Evolutionary conservation across 53 echinoderm and acorn worm genomes (phyloP).

Genomic region (Holothuria scabra): DNA sequence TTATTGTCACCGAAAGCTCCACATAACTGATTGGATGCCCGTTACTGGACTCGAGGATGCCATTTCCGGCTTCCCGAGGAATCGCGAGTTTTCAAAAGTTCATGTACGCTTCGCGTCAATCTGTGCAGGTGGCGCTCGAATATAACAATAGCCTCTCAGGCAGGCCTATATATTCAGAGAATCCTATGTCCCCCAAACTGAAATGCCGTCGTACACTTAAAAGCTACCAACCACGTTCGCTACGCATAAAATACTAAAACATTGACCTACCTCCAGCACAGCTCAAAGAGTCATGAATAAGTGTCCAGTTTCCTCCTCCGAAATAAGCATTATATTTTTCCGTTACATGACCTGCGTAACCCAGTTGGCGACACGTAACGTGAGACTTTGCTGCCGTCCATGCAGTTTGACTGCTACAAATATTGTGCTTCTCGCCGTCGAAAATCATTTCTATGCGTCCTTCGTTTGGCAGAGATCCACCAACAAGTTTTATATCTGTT

Average conservation of each 20-base stretch:
- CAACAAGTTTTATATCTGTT: slow-evolving; percentile 72
- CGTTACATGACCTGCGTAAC: slow-evolving; percentile 53
- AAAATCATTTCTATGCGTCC: slow-evolving; percentile 67
- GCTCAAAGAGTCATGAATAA: not conserved
- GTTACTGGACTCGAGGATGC: too few relatives aligned
- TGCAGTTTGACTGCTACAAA: slow-evolving; percentile 62
- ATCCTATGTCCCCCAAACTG: too few relatives aligned
- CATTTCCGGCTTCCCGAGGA: too few relatives aligned
- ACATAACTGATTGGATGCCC: too few relatives aligned
- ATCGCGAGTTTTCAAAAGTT: too few relatives aligned
- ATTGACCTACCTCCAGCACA: slow-evolving; percentile 29
- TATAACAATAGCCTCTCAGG: too few relatives aligned
- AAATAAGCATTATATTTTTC: not conserved
- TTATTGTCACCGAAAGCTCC: too few relatives aligned
- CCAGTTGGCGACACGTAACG: slow-evolving; percentile 79
- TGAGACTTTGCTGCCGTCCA: slow-evolving; percentile 68
- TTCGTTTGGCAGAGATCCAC: slow-evolving; percentile 51
- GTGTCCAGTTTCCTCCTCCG: not conserved
- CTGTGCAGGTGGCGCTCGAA: too few relatives aligned
- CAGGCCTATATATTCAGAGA: too few relatives aligned
- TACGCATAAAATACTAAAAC: not conserved
- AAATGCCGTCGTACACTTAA: too few relatives aligned
- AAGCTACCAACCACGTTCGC: too few relatives aligned
- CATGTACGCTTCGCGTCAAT: too few relatives aligned
- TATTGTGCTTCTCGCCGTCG: slow-evolving; percentile 60